Conservation (phyloP, 2,888 invertebrate species). For the Thyatira batis region DNA sequence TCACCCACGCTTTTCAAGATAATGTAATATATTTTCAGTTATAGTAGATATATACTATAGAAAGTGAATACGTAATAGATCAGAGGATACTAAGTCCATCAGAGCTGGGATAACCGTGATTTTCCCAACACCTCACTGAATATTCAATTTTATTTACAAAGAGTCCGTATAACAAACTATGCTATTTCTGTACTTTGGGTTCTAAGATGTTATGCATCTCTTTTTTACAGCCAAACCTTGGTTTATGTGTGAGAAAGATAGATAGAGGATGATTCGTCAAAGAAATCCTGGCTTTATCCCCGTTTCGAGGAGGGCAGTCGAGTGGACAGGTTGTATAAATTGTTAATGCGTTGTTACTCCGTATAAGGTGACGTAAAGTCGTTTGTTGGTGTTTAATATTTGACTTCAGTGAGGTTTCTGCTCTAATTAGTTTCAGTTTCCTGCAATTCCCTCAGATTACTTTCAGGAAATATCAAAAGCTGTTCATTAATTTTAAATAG, state of each 20-base stretch:
- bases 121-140: constrained; percentile 71
- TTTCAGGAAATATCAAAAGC: background rate
- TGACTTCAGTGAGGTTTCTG: background rate
- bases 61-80: constrained; percentile 35
- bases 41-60: constrained; percentile 5
- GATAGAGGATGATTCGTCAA: constrained; percentile 42
- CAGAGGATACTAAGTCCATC: constrained; percentile 42
- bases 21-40: background rate
- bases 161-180: constrained; percentile 56
- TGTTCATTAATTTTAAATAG: background rate
- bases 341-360: constrained; percentile 46
- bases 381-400: constrained; percentile 24
- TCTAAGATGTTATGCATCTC: constrained; percentile 21
- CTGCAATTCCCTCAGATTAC: background rate
- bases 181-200: constrained; percentile 46
- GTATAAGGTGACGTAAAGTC: constrained; percentile 38
- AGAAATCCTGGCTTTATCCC: constrained; percentile 50
- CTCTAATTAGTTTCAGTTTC: background rate
- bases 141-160: constrained; percentile 79
- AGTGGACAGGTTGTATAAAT: constrained; percentile 58
- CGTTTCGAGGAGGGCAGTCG: constrained; percentile 42
- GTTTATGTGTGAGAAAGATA: constrained; percentile 30
- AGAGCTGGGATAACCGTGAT: constrained; percentile 64
- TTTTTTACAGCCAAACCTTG: constrained; percentile 11
- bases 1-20: no score